These are phyloP conservation scores for Hirundo rustica DNA, from an alignment of 2,797 vertebrate genomes.

Conservation along the genomic window DNA sequence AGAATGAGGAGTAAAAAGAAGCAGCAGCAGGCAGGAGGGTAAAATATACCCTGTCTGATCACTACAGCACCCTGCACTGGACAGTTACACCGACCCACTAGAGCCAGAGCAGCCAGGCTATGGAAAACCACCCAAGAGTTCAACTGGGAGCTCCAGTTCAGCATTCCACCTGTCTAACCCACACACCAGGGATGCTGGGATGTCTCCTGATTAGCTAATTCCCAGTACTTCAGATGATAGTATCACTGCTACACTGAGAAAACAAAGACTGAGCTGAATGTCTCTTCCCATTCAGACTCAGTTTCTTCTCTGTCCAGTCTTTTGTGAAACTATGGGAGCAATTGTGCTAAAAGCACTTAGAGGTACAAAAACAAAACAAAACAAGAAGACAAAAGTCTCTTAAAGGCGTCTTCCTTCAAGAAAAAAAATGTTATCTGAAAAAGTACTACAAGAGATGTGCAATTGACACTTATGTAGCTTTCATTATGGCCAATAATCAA, in stretches of 20 bases:
- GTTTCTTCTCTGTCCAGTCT: background rate
- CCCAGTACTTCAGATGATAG: background rate
- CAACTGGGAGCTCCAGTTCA: background rate
- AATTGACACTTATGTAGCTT: rapidly evolving
- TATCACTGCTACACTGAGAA: background rate
- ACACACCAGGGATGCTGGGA: background rate
- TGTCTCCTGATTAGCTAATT: background rate
- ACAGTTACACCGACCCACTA: background rate
- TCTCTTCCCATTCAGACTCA: background rate
- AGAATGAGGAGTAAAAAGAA: background rate
- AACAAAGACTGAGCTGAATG: background rate
- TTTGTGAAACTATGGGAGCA: background rate
- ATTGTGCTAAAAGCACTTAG: background rate
- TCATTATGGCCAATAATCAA: background rate
- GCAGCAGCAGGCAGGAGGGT: background rate
- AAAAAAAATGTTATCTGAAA: background rate
- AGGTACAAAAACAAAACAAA: background rate
- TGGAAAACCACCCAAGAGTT: background rate
- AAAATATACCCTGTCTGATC: background rate
- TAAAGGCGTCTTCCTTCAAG: background rate
- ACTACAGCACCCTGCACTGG: background rate
- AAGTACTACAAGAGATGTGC: background rate
- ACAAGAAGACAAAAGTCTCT: background rate
- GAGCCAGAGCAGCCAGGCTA: background rate
- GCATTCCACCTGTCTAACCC: background rate